Evolutionary conservation across 1,140 invertebrate species (phyloP), one percentile per base, ranked within the genome.

Genomic region (Calosoma granatense): DNA sequence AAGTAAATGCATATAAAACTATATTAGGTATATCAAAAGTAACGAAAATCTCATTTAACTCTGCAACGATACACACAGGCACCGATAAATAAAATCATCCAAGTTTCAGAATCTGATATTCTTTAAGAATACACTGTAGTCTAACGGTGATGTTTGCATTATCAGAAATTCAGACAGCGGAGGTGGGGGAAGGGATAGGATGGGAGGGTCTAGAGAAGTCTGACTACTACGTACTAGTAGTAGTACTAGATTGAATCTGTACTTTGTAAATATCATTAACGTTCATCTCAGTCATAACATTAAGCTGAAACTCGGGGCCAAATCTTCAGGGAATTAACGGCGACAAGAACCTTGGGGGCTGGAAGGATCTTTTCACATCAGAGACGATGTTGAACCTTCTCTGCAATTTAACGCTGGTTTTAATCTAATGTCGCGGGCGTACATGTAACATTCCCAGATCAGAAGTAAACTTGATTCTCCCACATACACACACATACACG

Each of bases 221-320:
- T n/a, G n/a, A n/a, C n/a, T n/a, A n/a, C n/a, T n/a, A n/a, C n/a
- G n/a, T n/a, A n/a, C n/a, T n/a, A n/a, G n/a, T n/a, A n/a, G n/a
- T n/a, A n/a, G n/a, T n/a, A n/a, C 17, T 12, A 47, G 41, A 47
- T 47, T 12, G 17, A 17, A 47, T 47, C 41, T 47, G 9, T 47
- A 47, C 41, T 47, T 47, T 47, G 41, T 47, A 47, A 47, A 47
- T 17, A 47, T 47, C 41, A 47, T 47, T 47, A 47, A 47, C 4
- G 41, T 47, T 6, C 15, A 47, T 47, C 17, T 47, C 9, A 47
- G 6, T 47, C 41, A 47, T 47, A 47, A 47, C 15, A 17, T 47
- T 47, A 47, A 6, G 41, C 4, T 9, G 6, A 17, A 47, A 47
- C 6, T 11, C 9, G 41, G 17, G 15, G 15, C 41, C 9, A 9